Conservation (phyloP, 35 echinoderm and acorn worm species). For the Heliocidaris tuberculata region DNA sequence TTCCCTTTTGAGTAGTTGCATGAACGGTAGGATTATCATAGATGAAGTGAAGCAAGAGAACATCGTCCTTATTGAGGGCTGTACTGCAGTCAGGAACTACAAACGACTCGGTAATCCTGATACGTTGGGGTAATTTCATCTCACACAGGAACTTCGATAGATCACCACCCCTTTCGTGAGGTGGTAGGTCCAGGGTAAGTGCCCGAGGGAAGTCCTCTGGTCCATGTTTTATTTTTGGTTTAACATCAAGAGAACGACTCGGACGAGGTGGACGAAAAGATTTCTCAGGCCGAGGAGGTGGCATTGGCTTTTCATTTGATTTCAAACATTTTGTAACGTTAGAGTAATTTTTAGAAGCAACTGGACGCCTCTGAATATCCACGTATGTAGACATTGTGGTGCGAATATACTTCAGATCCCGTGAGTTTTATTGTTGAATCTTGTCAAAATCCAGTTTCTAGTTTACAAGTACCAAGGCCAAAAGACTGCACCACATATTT, state of each 20-base stretch:
- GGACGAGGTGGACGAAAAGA: background rate
- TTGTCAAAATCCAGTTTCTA: background rate
- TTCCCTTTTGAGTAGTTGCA: background rate
- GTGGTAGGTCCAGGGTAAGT: background rate
- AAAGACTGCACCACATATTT: background rate
- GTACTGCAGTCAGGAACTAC: background rate
- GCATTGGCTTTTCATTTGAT: background rate
- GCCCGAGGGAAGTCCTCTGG: background rate
- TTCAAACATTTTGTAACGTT: background rate
- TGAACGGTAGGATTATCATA: background rate
- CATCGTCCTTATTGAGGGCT: background rate
- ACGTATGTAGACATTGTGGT: background rate
- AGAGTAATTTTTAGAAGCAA: background rate
- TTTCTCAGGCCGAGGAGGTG: background rate
- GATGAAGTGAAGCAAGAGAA: conserved; percentile 29
- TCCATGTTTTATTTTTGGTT: background rate
- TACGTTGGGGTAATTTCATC: background rate
- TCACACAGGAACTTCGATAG: background rate
- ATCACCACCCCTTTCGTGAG: background rate
- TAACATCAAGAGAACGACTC: background rate
- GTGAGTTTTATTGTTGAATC: background rate
- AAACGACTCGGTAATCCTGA: conserved; percentile 4
- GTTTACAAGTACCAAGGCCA: background rate
- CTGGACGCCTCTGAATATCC: background rate
- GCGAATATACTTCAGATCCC: background rate